Conservation (phyloP, 2,113 vertebrate species). For the Pelodiscus sinensis region DNA sequence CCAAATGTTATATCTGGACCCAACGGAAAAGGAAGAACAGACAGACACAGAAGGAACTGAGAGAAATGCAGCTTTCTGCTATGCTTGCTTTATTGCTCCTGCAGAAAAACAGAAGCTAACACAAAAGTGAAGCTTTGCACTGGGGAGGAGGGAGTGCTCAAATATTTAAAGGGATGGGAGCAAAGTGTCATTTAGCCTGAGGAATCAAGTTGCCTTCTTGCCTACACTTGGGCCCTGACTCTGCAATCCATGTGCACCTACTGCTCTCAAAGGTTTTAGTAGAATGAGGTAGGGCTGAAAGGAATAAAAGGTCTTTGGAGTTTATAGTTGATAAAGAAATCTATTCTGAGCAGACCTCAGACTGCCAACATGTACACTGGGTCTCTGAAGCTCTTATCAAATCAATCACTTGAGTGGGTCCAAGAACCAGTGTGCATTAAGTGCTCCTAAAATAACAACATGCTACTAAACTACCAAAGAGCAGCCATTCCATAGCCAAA, state of each 20-base stretch:
- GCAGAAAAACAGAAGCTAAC: background rate
- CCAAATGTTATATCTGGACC: background rate
- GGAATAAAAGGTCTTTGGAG: background rate
- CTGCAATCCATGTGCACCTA: fast-evolving
- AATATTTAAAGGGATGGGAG: background rate
- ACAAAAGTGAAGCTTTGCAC: background rate
- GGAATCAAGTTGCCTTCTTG: background rate
- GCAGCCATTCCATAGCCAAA: fast-evolving
- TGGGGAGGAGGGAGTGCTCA: background rate
- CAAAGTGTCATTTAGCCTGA: background rate
- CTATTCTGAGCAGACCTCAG: fast-evolving
- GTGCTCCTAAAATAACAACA: background rate
- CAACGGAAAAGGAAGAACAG: background rate
- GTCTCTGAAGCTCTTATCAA: fast-evolving
- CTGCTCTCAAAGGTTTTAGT: background rate
- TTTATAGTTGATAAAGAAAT: background rate
- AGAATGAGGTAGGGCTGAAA: background rate
- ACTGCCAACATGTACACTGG: background rate
- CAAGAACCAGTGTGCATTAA: background rate
- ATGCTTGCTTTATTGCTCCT: background rate
- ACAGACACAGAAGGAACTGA: background rate
- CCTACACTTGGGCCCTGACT: fast-evolving
- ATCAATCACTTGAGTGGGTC: background rate
- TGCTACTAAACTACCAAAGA: background rate
- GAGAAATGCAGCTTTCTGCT: background rate